Evolutionary conservation across 2,888 invertebrate genomes (phyloP), one percentile per base, ranked within the genome.

Genomic region (Noctua comes): DNA sequence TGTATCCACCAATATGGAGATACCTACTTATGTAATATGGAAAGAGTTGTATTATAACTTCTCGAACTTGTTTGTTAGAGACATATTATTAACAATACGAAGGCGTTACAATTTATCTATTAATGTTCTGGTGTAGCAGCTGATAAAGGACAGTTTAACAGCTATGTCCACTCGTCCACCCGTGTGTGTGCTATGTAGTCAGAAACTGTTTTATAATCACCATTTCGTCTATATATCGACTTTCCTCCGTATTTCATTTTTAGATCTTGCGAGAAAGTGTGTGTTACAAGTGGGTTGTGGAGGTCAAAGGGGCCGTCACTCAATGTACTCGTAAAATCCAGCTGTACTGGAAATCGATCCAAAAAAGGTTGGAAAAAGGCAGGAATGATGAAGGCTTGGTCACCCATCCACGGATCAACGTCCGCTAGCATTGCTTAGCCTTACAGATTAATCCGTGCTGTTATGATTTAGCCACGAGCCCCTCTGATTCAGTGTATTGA

Each of bases 21-120:
- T 62, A 64, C 57, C 59, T 36, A 57, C 40, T 40, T 74, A 66
- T 68, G 46, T 51, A 57, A 72, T 62, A 85, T 70, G 68, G 43
- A 82, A 65, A 31, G 40, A 80, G 27, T 81, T 54, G 21, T 70
- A 46, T 65, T 59, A 77, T 43, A 81, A 79, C 59, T 70, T 78
- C 21, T 46, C n/a, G n/a, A 24, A 51, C 13, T 65, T 27, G 31
- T 51, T 78, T 36, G 48, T 66, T 83, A 51, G 43, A 36, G 24
- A 69, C 11, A 21, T 10, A 40, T 27, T 62, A 2, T 21, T 27
- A 27, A 8, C 43, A 66, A 18, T 18, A 16, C 16, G n/a, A n/a
- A 66, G 66, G 18, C n/a, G n/a, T 27, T 43, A 43, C 43, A 43
- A 66, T 43, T 18, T 18, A n/a, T 66, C 2, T 18, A n/a, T 3